A percentile compares a stretch with the other conserved stretches of the same genome.
Evolutionary conservation across 1,140 invertebrate species (phyloP).

Genomic region (Phenacoccus solenopsis): DNA sequence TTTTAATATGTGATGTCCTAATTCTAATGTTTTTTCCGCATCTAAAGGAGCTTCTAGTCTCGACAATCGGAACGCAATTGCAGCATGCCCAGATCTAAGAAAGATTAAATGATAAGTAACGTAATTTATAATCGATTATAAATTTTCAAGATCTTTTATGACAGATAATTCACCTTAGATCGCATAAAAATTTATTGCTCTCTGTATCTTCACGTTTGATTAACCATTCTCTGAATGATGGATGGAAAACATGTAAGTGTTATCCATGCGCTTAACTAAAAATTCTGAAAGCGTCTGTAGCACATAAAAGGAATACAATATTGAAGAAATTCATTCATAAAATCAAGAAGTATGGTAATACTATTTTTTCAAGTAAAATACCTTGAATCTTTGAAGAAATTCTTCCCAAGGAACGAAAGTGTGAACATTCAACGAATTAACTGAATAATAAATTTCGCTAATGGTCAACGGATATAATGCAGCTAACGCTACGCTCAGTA

Average conservation of each 20-base stretch:
- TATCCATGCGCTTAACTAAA: conserved; percentile 74
- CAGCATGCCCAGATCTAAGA: conserved; percentile 71
- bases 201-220: conserved; percentile 81
- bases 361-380: conserved; percentile 24
- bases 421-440: conserved; percentile 68
- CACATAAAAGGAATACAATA: conserved; percentile 15
- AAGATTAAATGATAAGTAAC: background rate
- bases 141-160: background rate
- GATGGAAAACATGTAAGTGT: conserved; percentile 96
- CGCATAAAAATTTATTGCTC: conserved; percentile 78
- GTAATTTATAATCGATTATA: background rate
- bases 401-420: conserved; percentile 76
- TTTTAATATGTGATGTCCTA: conserved; percentile 92
- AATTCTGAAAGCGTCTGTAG: conserved; percentile 59
- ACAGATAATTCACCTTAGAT: conserved; percentile 45
- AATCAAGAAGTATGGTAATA: background rate
- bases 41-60: conserved; percentile 71
- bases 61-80: conserved; percentile 78
- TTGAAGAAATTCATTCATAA: background rate
- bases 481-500: conserved; percentile 79
- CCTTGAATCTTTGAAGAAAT: conserved; percentile 72
- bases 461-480: conserved; percentile 79
- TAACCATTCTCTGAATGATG: conserved; percentile 91
- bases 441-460: conserved; percentile 84
- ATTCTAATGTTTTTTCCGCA: conserved; percentile 75